A percentile compares a stretch with the other conserved stretches of the same genome.
Conservation (phyloP, 2,797 vertebrate genomes). For the Megaceryle alcyon region DNA sequence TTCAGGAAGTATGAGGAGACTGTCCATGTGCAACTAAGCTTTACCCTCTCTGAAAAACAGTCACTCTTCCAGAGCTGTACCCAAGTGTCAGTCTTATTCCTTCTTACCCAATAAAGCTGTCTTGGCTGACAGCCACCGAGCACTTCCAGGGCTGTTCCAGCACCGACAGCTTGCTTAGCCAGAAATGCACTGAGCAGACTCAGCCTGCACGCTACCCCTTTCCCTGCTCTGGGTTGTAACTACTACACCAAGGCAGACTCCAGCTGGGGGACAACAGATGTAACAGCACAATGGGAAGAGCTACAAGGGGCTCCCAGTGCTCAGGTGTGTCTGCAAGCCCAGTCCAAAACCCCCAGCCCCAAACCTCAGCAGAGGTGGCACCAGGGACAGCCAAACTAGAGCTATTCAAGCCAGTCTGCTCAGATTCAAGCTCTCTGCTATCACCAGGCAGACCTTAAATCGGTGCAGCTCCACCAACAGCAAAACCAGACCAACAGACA, state of each 20-base stretch:
- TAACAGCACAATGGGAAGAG: not conserved
- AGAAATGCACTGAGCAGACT: not conserved
- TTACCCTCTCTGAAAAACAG: not conserved
- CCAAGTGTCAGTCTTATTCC: not conserved
- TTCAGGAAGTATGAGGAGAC: not conserved
- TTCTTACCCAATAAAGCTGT: not conserved
- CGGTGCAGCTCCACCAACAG: not conserved
- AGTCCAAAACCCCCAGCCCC: not conserved
- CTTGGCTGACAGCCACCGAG: not conserved
- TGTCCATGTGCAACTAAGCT: not conserved
- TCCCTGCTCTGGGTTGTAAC: not conserved
- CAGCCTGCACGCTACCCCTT: not conserved
- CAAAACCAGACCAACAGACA: not conserved
- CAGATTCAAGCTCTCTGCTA: not conserved
- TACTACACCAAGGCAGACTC: not conserved
- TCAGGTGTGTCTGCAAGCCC: not conserved
- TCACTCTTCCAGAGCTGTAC: not conserved
- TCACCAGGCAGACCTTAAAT: not conserved
- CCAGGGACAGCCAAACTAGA: not conserved
- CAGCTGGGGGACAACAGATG: not conserved
- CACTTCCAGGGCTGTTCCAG: not conserved
- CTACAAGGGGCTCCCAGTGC: not conserved
- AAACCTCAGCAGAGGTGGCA: not conserved
- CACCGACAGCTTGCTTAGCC: not conserved
- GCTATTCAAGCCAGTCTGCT: not conserved